Evolutionary conservation across 2,888 invertebrate genomes (phyloP), one percentile per base, ranked within the genome.

Genomic region (Oscheius sp.): DNA sequence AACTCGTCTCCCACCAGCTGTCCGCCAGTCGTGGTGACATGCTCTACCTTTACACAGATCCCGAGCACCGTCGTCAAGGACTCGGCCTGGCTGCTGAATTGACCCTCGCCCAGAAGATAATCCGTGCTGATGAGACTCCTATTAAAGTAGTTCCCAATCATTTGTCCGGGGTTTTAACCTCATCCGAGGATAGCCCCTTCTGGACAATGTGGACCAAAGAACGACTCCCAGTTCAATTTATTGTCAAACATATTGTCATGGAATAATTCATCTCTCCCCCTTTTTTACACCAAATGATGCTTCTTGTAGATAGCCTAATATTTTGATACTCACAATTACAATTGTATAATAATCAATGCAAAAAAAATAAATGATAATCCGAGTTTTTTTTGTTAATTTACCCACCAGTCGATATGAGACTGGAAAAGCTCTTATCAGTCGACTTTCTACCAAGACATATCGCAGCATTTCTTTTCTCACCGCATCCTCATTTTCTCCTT

Each of bases 111-210:
- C 72, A 72, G 58, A 55, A 53, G 27, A 53, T 72, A 2, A 72
- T 72, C 56, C 27, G 61, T 3, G 71, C 27, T 13, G 29, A 71
- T 23, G 71, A 56, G 46, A 72, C 43, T 23, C 66, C 72, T 6
- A 41, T 72, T 55, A 72, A 72, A 58, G 72, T 55, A 3, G 72
- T 72, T 12, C 72, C 72, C 13, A 72, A 72, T 43, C 66, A 72
- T 41, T 46, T 72, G 7, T 66, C 72, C 9, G 43, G 55, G 12
- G 41, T 72, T 5, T 35, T 72, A 25, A 53, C 35, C 56, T 53
- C 53, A 23, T 55, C 66, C 23, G 72, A 72, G 43, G 72, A 45
- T 41, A 52, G 53, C 1, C 66, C 72, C 9, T 72, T 72, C 56
- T 72, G 72, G 72, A 72, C 72, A n/a, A 66, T 72, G 46, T 72